Evolutionary conservation across 2,888 invertebrate species (phyloP).

Genomic region (Synergus umbraculus): DNA sequence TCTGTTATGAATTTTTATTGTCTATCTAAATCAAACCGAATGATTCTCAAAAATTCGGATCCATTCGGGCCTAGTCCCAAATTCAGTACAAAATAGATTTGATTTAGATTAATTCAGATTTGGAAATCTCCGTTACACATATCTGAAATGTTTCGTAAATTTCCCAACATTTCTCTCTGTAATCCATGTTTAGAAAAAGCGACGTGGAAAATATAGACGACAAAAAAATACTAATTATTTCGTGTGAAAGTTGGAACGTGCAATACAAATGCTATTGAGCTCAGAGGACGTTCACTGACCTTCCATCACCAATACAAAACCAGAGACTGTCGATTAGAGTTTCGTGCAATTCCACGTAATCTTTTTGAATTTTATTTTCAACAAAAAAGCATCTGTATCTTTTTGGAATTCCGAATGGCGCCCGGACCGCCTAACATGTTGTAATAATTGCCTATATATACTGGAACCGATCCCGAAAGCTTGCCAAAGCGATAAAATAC

Average conservation of each 20-base stretch:
- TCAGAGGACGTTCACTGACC: conserved; percentile 22
- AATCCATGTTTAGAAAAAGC: too few relatives aligned
- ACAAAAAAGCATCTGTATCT: background rate
- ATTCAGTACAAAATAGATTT: too few relatives aligned
- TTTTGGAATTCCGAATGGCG: too few relatives aligned
- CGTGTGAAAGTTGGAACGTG: background rate
- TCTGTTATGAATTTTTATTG: too few relatives aligned
- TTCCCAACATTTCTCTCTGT: too few relatives aligned
- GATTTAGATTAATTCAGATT: too few relatives aligned
- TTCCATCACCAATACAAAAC: background rate
- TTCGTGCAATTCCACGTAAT: background rate
- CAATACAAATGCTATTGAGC: background rate
- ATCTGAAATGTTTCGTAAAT: too few relatives aligned
- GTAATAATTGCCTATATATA: conserved; percentile 5
- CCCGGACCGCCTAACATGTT: background rate
- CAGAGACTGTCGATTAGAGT: background rate
- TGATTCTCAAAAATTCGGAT: too few relatives aligned
- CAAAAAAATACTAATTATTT: background rate
- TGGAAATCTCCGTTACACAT: too few relatives aligned
- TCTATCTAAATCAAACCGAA: too few relatives aligned
- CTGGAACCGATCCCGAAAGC: background rate
- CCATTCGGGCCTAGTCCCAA: too few relatives aligned
- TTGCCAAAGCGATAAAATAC: conserved; percentile 1
- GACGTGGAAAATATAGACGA: background rate
- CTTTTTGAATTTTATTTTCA: background rate